A percentile compares a stretch with the other conserved stretches of the same genome.
These are phyloP conservation scores for Rhynchomys soricoides DNA, from an alignment of 2,113 vertebrate genomes.

Conservation along the genomic window DNA sequence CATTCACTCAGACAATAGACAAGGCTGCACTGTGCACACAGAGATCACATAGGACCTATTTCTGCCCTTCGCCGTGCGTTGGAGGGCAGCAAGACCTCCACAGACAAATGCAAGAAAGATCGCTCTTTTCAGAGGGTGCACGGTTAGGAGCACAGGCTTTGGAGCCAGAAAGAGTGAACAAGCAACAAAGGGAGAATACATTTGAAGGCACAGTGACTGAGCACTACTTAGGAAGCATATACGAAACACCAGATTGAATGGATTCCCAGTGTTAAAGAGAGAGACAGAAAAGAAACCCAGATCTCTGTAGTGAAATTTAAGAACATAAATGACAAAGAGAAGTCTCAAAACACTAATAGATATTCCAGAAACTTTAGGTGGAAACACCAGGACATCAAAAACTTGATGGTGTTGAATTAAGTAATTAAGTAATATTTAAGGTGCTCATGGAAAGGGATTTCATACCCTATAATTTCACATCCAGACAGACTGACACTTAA, in stretches of 20 bases:
- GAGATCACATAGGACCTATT: neutral
- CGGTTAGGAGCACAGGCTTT: neutral
- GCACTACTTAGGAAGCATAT: conserved; percentile 20
- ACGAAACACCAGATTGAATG: conserved; percentile 8
- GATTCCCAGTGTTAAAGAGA: neutral
- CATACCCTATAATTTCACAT: neutral
- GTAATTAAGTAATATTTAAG: conserved; percentile 13
- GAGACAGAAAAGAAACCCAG: neutral
- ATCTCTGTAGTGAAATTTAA: neutral
- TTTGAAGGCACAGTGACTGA: conserved; percentile 7
- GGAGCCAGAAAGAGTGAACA: neutral
- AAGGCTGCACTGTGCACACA: neutral
- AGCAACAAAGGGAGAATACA: neutral
- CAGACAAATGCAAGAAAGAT: neutral
- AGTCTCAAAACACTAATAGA: neutral
- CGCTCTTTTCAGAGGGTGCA: neutral
- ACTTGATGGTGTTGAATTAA: neutral
- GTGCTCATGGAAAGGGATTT: conserved; percentile 11
- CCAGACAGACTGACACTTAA: neutral
- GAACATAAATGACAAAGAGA: neutral
- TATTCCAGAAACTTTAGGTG: neutral
- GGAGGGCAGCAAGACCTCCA: neutral
- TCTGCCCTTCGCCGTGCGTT: neutral
- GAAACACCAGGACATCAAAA: neutral
- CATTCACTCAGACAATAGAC: neutral